A percentile compares a stretch with the other conserved stretches of the same genome.
phyloP scores from a whole-genome alignment of 2,888 invertebrate species.

The Brenthis daphne region DNA sequence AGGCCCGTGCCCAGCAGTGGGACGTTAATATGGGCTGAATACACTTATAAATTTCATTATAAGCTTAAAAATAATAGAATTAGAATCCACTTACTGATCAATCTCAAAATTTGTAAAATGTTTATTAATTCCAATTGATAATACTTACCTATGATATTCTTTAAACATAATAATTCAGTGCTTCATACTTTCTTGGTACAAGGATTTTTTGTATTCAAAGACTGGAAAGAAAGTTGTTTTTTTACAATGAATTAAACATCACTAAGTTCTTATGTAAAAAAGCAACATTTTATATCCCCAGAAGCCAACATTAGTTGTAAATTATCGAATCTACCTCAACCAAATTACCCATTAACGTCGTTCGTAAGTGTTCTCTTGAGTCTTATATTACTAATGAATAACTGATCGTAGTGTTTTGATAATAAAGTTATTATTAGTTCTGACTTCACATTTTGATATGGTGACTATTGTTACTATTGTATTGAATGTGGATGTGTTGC shows the following conservation, averaged over 20 bases:
- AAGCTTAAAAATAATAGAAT: too few relatives aligned
- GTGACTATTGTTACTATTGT: conserved; percentile 78
- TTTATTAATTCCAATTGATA: too few relatives aligned
- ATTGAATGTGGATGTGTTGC: conserved; percentile 66
- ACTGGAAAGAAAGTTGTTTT: too few relatives aligned
- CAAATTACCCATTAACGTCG: conserved; percentile 79
- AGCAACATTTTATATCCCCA: conserved; percentile 41
- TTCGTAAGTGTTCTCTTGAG: conserved; percentile 80
- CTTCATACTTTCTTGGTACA: too few relatives aligned
- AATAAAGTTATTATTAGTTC: conserved; percentile 72
- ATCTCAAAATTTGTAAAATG: too few relatives aligned
- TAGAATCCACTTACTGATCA: too few relatives aligned
- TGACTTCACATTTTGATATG: conserved; percentile 77
- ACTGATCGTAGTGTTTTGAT: conserved; percentile 76
- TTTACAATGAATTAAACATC: neutral
- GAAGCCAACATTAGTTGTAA: conserved; percentile 50
- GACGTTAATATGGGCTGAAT: too few relatives aligned
- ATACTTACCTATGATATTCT: too few relatives aligned
- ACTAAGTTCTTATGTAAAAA: neutral
- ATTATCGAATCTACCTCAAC: conserved; percentile 78
- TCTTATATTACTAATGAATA: conserved; percentile 75
- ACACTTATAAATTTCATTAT: too few relatives aligned
- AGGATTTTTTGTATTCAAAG: too few relatives aligned
- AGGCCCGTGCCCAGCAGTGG: too few relatives aligned
- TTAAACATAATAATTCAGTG: too few relatives aligned